Conservation (phyloP, 30 jellyfish, hydroid and myxozoan species). For the Aurelia sp. region DNA sequence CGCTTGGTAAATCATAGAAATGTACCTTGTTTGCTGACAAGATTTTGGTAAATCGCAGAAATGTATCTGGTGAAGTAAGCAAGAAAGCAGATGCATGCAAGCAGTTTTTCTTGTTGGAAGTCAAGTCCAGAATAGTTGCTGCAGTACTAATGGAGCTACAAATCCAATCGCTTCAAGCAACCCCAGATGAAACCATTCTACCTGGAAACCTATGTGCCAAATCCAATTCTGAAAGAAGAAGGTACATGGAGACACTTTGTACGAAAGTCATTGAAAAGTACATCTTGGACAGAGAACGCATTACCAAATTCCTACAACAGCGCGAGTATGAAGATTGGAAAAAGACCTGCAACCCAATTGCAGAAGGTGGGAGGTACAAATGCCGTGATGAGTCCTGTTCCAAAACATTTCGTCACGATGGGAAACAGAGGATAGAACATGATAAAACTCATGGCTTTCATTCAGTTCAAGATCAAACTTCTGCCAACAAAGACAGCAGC, state of each 20-base stretch:
- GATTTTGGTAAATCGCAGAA: constrained; percentile 25
- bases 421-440: constrained; percentile 1
- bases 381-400: constrained; percentile 8
- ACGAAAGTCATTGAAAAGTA: constrained; percentile 5
- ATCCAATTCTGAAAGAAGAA: neutral
- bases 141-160: neutral
- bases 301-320: neutral
- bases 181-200: constrained; percentile 9
- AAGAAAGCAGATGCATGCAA: constrained; percentile 18
- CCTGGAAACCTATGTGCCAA: neutral
- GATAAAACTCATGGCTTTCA: constrained; percentile 21
- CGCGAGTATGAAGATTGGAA: constrained; percentile 22
- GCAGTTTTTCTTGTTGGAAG: constrained; percentile 4
- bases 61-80: constrained; percentile 7
- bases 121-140: constrained; percentile 2
- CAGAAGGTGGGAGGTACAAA: constrained; percentile 3
- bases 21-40: constrained; percentile 50
- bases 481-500: too few relatives aligned
- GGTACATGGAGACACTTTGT: neutral
- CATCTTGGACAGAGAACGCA: neutral
- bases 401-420: constrained; percentile 8
- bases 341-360: neutral
- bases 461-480: too few relatives aligned
- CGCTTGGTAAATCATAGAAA: too few relatives aligned
- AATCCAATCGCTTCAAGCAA: neutral